Evolutionary conservation across 2,888 invertebrate genomes (phyloP).

Genomic region (Drosophila pseudotakahashii): DNA sequence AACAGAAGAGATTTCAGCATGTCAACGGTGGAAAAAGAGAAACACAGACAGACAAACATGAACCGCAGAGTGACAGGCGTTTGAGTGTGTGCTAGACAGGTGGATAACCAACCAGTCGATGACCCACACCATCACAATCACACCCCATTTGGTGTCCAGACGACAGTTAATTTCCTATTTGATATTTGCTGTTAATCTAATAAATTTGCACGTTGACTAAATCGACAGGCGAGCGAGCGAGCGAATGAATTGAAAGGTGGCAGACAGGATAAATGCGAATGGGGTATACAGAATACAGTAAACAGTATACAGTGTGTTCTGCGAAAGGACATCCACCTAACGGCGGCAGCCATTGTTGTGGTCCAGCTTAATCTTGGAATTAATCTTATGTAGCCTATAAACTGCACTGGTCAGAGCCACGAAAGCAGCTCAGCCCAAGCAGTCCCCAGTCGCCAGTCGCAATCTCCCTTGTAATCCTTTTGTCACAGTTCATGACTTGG

Average conservation of each 20-base stretch:
- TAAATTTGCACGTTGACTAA: constrained; percentile 65
- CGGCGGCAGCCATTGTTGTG: constrained; percentile 24
- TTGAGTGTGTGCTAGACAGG: constrained; percentile 49
- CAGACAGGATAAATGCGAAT: constrained; percentile 12
- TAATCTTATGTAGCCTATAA: constrained; percentile 75
- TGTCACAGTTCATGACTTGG: constrained; percentile 76
- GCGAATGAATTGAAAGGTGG: constrained; percentile 45
- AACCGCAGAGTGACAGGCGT: constrained; percentile 33
- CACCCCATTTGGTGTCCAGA: constrained; percentile 54
- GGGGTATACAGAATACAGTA: not conserved
- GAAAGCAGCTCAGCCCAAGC: constrained; percentile 49
- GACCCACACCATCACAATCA: not conserved
- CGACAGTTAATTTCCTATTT: constrained; percentile 79
- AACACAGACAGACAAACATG: constrained; percentile 29
- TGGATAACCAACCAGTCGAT: constrained; percentile 39
- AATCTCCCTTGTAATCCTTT: constrained; percentile 74
- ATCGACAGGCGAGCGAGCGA: constrained; percentile 46
- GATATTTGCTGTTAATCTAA: constrained; percentile 80
- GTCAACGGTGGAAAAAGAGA: constrained; percentile 18
- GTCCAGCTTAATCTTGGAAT: constrained; percentile 68
- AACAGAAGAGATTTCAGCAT: constrained; percentile 5
- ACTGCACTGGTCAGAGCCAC: constrained; percentile 20
- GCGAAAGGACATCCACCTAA: not conserved
- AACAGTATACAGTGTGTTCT: not conserved
- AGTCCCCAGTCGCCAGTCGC: too few species aligned